These are phyloP conservation scores for Tetrao urogallus DNA, from an alignment of 2,113 vertebrate species.

Conservation along the genomic window DNA sequence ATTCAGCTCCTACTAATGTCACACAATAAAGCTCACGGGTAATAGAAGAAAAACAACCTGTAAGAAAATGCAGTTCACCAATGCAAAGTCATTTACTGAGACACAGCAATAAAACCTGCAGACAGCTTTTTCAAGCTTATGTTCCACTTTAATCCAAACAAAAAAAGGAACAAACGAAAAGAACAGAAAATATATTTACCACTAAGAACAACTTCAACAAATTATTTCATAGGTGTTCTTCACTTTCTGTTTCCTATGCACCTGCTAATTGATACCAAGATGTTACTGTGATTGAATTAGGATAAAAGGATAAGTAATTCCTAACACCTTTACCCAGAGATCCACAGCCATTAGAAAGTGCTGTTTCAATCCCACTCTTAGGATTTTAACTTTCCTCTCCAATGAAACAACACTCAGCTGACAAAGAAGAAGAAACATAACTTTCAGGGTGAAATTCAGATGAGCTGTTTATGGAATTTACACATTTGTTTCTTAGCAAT, in stretches of 20 bases:
- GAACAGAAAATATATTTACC: background rate
- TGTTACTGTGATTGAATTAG: background rate
- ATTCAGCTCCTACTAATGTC: background rate
- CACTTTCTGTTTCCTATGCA: background rate
- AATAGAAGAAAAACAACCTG: background rate
- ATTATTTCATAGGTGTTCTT: background rate
- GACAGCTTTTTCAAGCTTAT: background rate
- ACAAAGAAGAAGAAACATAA: background rate
- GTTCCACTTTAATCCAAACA: background rate
- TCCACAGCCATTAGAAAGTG: background rate
- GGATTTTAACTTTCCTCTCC: background rate
- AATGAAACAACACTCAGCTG: background rate
- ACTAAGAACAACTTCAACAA: background rate
- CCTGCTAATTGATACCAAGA: slow-evolving; percentile 3
- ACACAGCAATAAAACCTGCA: background rate
- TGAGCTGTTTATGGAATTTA: background rate
- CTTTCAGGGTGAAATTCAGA: background rate
- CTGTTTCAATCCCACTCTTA: background rate
- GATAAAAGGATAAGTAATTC: slow-evolving; percentile 34
- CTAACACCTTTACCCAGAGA: background rate
- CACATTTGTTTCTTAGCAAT: background rate
- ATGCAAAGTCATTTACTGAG: background rate
- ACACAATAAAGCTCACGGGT: background rate
- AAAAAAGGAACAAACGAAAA: background rate
- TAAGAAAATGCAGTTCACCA: background rate